Base-by-base conservation (phyloP, 2,797 vertebrate species). In the Pogoniulus pusillus region DNA sequence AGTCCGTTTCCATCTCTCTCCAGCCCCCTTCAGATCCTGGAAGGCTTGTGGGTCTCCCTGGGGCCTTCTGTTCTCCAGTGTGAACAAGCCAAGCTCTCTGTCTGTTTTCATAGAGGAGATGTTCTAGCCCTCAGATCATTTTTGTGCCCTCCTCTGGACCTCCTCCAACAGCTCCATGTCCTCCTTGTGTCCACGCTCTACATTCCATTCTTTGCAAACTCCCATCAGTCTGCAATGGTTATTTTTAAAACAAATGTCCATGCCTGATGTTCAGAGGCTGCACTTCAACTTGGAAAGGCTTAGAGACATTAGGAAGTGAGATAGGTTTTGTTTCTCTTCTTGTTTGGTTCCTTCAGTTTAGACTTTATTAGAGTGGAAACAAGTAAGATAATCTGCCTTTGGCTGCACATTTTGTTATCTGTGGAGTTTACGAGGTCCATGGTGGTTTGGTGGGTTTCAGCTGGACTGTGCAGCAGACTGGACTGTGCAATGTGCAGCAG, bases 141-240 rank as follows among this genome's bases (percentile, higher is more conserved):
- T 47, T 47, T 49, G 47, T 23, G 47, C 13, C 47, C 23, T 49
- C 12, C 47, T 17, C 47, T 49, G 47, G 23, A 24, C 47, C 47
- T 23, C 24, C 47, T 49, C 47, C 47, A 23, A 49, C 47, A 49
- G 23, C 24, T 49, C 19, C 23, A 24, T 49, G 47, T 49, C 47
- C 47, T 49, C 47, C 23, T 49, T 49, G 47, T 49, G 13, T 24
- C 23, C 47, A 49, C 24, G 22, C 47, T 24, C 23, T 19, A 9
- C 66, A 10, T 59, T 37, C 11, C 20, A 5, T 57, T 53, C 47
- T 63, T 76, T 35, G 63, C 71, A 68, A 89, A 16, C 7, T 35
- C 37, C 37, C 10, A 32, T 64, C 0, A 2, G 9, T 8, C 8
- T 57, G 4, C 0, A 3, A 4, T 0, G 3, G 24, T 63, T 64